These are phyloP conservation scores for Suncus etruscus DNA, from an alignment of 2,113 vertebrate genomes.

Conservation along the genomic window DNA sequence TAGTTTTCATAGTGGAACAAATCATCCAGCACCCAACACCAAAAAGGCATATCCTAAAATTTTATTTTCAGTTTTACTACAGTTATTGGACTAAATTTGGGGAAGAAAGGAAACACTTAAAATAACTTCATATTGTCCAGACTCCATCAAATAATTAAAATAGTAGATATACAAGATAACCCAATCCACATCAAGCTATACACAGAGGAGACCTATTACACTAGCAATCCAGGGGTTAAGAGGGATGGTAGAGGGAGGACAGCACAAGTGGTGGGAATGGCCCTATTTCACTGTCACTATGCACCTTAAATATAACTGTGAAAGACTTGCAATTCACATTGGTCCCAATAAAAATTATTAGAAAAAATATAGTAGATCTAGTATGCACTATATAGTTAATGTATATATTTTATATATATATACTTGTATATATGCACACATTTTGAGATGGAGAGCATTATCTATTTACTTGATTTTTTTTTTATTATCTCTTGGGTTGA, in stretches of 20 bases:
- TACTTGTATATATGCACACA: background rate
- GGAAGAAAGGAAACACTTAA: background rate
- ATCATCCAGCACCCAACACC: background rate
- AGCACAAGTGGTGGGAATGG: too few species aligned
- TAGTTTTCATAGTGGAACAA: background rate
- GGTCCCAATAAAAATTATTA: too few species aligned
- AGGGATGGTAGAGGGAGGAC: too few species aligned
- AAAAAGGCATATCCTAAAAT: background rate
- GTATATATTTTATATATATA: background rate
- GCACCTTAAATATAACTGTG: too few species aligned
- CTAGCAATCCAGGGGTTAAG: too few species aligned
- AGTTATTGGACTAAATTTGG: background rate
- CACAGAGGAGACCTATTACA: too few species aligned
- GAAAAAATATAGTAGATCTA: background rate
- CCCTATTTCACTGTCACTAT: too few species aligned
- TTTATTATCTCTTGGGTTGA: too few species aligned
- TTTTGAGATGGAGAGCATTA: background rate
- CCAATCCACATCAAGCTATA: too few species aligned
- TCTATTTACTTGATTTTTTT: too few species aligned
- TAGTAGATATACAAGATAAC: background rate
- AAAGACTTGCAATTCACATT: too few species aligned
- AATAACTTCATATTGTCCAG: background rate
- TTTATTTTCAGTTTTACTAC: slow-evolving; percentile 1
- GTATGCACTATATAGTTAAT: background rate
- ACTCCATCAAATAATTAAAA: background rate